Evolutionary conservation across 2,113 vertebrate species (phyloP).

Genomic region (Dicentrarchus labrax): DNA sequence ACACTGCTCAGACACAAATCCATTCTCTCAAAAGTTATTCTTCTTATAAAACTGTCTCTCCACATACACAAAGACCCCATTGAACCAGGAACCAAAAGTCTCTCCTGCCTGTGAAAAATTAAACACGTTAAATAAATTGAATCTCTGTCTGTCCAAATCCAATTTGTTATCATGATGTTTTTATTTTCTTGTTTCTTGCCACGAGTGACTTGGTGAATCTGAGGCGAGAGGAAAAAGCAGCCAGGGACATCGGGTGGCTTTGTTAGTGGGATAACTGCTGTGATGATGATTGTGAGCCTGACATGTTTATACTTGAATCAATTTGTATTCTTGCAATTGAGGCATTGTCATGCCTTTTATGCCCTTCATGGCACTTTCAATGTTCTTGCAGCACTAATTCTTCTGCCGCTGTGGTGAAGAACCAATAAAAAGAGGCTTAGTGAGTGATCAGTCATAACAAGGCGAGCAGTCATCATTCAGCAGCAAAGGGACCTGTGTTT

Average conservation of each 20-base stretch:
- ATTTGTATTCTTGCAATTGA: constrained; percentile 28
- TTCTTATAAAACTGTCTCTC: constrained; percentile 7
- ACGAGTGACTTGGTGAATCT: constrained; percentile 39
- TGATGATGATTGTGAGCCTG: constrained; percentile 31
- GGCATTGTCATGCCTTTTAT: constrained; percentile 10
- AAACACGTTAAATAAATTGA: constrained; percentile 54
- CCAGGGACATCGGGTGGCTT: constrained; percentile 16
- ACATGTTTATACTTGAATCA: constrained; percentile 52
- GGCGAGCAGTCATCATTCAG: constrained; percentile 43
- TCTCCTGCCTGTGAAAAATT: constrained; percentile 33
- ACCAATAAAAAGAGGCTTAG: constrained; percentile 29
- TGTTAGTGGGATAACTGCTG: constrained; percentile 39
- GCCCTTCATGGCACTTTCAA: not conserved
- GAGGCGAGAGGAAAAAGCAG: constrained; percentile 6
- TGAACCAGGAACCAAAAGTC: constrained; percentile 42
- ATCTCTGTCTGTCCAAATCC: constrained; percentile 53
- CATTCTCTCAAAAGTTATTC: not conserved
- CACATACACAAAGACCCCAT: constrained; percentile 48
- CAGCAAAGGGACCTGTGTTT: constrained; percentile 39
- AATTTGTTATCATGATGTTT: constrained; percentile 50
- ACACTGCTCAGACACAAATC: not conserved
- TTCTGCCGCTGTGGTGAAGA: constrained; percentile 13
- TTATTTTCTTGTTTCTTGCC: constrained; percentile 33
- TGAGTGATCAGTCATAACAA: constrained; percentile 28
- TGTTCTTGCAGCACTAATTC: constrained; percentile 29